Conservation (phyloP, 2,113 vertebrate species). For the Ceuthmochares aereus region DNA sequence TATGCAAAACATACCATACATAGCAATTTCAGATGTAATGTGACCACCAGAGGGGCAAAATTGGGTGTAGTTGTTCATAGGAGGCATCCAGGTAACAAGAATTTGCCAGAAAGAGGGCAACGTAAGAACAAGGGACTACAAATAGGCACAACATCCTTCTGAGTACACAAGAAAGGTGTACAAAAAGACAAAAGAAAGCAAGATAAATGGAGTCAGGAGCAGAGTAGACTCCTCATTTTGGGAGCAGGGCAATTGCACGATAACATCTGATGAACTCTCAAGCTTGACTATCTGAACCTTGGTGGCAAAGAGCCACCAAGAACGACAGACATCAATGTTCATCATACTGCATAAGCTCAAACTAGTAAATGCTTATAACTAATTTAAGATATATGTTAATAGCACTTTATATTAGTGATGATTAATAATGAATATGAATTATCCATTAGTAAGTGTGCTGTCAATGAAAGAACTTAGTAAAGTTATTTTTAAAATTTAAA, state of each 20-base stretch:
- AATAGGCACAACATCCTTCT: neutral
- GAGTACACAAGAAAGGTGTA: neutral
- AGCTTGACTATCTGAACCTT: neutral
- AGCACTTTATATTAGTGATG: neutral
- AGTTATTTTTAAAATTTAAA: neutral
- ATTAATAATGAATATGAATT: neutral
- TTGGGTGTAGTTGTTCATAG: neutral
- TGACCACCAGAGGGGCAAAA: neutral
- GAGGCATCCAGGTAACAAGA: neutral
- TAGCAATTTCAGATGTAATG: neutral
- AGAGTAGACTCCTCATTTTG: neutral
- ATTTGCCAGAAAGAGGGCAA: neutral
- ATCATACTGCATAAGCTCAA: neutral
- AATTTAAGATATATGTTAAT: neutral
- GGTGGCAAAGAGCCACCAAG: neutral
- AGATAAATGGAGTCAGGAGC: neutral
- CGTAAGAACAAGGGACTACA: neutral
- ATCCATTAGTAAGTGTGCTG: neutral
- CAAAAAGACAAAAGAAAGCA: neutral
- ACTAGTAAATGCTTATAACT: neutral
- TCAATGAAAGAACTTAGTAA: neutral
- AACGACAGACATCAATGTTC: neutral
- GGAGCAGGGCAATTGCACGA: neutral
- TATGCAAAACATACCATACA: neutral
- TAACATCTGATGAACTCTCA: neutral